phyloP scores from a whole-genome alignment of 2,797 vertebrate species.

The Syndactyla subalaris region DNA sequence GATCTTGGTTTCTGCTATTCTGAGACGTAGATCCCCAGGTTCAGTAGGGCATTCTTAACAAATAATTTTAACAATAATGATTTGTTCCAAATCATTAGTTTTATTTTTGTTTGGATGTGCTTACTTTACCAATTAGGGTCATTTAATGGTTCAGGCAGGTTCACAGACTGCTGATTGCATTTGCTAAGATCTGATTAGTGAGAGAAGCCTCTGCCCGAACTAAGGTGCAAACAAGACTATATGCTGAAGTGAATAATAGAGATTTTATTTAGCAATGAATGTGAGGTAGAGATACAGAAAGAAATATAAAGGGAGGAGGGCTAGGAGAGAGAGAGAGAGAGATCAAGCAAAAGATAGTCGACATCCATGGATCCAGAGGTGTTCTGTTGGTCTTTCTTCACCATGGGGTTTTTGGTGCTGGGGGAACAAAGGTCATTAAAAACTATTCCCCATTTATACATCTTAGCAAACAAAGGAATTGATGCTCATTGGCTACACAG shows the following conservation, averaged over 20 bases:
- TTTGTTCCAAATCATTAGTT: not conserved
- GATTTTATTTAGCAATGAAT: not conserved
- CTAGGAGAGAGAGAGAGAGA: not conserved
- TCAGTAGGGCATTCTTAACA: not conserved
- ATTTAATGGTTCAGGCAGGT: not conserved
- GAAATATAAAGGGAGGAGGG: not conserved
- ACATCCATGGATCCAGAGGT: not conserved
- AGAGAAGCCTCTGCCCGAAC: not conserved
- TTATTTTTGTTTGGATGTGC: not conserved
- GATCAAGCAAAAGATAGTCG: not conserved
- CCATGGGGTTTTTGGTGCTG: not conserved
- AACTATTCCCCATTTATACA: not conserved
- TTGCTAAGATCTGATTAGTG: not conserved
- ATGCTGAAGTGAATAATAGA: not conserved
- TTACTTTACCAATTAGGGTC: not conserved
- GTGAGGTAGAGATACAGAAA: not conserved
- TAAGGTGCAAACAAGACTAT: not conserved
- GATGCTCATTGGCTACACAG: not conserved
- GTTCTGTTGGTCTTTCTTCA: not conserved
- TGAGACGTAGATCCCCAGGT: not conserved
- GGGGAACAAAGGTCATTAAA: fast-evolving
- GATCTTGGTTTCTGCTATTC: not conserved
- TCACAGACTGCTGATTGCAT: not conserved
- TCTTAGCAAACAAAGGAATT: not conserved
- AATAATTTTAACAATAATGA: not conserved